Conservation (phyloP, 2,113 vertebrate genomes). For the Lagenorhynchus albirostris region DNA sequence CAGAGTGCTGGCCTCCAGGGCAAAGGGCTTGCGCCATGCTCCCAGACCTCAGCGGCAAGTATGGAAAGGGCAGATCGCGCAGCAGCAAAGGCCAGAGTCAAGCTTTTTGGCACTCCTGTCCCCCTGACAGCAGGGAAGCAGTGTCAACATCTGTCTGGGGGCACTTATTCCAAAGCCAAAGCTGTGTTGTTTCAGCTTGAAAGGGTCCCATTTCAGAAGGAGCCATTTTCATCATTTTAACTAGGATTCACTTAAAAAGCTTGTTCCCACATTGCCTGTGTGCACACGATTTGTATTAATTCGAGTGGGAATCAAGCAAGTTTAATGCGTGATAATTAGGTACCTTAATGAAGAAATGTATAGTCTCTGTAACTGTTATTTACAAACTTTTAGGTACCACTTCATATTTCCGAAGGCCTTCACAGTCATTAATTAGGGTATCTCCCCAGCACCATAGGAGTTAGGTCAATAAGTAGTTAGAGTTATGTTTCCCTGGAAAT, state of each 20-base stretch:
- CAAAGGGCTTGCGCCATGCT: fast-evolving
- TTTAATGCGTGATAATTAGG: background rate
- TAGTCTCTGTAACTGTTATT: background rate
- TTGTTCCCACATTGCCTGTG: background rate
- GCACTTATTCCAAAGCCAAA: background rate
- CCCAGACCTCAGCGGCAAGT: background rate
- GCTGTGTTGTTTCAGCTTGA: background rate
- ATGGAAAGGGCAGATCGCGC: fast-evolving
- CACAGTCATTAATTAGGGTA: background rate
- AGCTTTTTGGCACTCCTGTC: background rate
- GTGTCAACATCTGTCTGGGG: background rate
- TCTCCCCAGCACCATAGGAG: background rate
- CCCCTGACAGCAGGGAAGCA: background rate
- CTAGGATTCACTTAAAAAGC: background rate
- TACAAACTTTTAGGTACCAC: background rate
- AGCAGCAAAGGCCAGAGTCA: background rate
- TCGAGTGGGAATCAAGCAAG: background rate
- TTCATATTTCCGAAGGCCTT: background rate
- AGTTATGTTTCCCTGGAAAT: background rate
- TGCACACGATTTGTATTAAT: background rate
- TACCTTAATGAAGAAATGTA: slow-evolving; percentile 10
- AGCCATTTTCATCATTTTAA: background rate
- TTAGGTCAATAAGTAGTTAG: background rate
- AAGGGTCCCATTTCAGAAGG: background rate
- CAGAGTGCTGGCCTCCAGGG: background rate